These are phyloP conservation scores for Portevinia maculata DNA, from an alignment of 2,888 invertebrate genomes.

Conservation along the genomic window DNA sequence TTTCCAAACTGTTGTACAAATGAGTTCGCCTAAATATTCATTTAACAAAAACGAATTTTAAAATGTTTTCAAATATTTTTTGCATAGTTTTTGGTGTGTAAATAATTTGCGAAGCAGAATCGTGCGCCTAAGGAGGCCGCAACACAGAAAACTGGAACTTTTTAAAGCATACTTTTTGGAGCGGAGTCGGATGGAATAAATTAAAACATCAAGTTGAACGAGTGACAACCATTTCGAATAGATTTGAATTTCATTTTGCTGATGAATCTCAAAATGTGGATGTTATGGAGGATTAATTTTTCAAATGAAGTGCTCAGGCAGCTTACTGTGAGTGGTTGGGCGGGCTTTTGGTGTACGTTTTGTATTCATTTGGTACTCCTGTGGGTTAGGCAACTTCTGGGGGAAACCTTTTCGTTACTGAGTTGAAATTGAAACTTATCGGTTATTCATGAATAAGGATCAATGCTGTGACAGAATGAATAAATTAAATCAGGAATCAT, in stretches of 20 bases:
- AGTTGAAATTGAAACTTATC: no score
- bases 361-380: slow-evolving; percentile 26
- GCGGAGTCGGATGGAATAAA: slow-evolving; percentile 32
- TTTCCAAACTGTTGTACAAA: slow-evolving; percentile 20
- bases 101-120: slow-evolving; percentile 53
- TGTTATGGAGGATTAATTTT: slow-evolving; percentile 33
- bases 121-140: slow-evolving; percentile 37
- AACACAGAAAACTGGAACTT: not conserved
- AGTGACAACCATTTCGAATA: slow-evolving; percentile 27
- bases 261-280: slow-evolving; percentile 44
- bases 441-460: no score
- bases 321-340: slow-evolving; percentile 8
- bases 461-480: no score
- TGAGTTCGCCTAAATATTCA: slow-evolving; percentile 30
- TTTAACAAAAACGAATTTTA: slow-evolving; percentile 12
- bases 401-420: no score
- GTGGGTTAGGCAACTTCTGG: no score
- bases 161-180: slow-evolving; percentile 61
- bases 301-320: slow-evolving; percentile 39
- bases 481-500: no score
- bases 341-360: not conserved
- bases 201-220: slow-evolving; percentile 11
- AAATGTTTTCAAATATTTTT: slow-evolving; percentile 57
- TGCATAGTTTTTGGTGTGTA: slow-evolving; percentile 72
- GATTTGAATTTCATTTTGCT: slow-evolving; percentile 57